Evolutionary conservation across 2,888 invertebrate species (phyloP).

Genomic region (Amiota mariae): DNA sequence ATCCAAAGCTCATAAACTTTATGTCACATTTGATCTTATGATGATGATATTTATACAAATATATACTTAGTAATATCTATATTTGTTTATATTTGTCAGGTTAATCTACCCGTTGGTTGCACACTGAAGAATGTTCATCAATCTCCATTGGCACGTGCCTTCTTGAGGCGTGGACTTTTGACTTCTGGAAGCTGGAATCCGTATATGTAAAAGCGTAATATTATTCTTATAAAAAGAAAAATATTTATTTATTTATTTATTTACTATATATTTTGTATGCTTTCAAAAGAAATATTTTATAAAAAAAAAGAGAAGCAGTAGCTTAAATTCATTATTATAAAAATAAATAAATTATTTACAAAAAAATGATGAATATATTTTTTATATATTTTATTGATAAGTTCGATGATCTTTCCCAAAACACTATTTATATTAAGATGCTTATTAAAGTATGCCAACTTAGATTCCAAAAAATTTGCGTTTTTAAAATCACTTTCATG

Average conservation of each 20-base stretch:
- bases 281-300: constrained; percentile 16
- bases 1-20: not conserved
- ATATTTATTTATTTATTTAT: constrained; percentile 12
- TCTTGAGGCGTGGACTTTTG: constrained; percentile 55
- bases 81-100: constrained; percentile 50
- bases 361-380: too few relatives aligned
- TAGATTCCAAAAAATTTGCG: too few relatives aligned
- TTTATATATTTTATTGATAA: too few relatives aligned
- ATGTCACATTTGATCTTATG: too few relatives aligned
- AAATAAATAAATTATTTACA: not conserved
- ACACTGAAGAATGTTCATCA: constrained; percentile 69
- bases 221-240: constrained; percentile 38
- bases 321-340: constrained; percentile 3
- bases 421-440: too few relatives aligned
- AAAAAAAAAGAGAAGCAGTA: not conserved
- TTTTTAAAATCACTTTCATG: too few relatives aligned
- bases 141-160: constrained; percentile 43
- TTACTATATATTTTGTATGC: not conserved
- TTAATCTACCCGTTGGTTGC: constrained; percentile 70
- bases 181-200: constrained; percentile 54
- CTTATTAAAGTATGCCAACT: too few relatives aligned
- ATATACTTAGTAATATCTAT: too few relatives aligned
- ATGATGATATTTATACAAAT: not conserved
- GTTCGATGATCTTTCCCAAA: too few relatives aligned
- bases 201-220: constrained; percentile 33